phyloP scores from a whole-genome alignment of 2,888 invertebrate species.

The Agelastica alni region DNA sequence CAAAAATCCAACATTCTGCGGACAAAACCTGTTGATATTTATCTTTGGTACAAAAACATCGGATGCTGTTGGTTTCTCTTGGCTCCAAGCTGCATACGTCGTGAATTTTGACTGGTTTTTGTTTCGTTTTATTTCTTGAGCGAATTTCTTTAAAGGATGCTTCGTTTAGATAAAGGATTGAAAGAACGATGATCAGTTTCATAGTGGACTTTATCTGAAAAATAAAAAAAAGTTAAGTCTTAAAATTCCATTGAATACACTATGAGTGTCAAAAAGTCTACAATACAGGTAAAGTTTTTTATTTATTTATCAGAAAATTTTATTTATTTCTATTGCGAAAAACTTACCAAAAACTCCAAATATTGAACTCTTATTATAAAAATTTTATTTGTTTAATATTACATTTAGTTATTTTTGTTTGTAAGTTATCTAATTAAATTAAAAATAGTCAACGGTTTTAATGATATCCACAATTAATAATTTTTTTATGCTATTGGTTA shows the following conservation, averaged over 20 bases:
- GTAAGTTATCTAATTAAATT: no score
- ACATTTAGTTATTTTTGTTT: no score
- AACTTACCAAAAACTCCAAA: no score
- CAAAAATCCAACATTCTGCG: slow-evolving; percentile 78
- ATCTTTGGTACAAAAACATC: slow-evolving; percentile 70
- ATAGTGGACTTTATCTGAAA: slow-evolving; percentile 24
- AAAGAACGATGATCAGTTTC: slow-evolving; percentile 25
- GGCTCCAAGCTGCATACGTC: slow-evolving; percentile 30
- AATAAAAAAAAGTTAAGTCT: slow-evolving; percentile 15
- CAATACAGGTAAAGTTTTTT: no score
- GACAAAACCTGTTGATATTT: slow-evolving; percentile 65
- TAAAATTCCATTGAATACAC: background rate
- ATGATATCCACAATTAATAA: no score
- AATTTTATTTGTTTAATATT: no score
- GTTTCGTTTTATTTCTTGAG: slow-evolving; percentile 26
- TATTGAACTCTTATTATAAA: no score
- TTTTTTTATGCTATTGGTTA: no score
- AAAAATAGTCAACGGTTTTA: no score
- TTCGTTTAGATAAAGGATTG: slow-evolving; percentile 26
- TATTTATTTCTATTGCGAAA: no score
- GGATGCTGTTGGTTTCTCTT: slow-evolving; percentile 43
- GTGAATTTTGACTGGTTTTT: slow-evolving; percentile 15
- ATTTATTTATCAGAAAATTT: no score
- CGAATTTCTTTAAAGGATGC: slow-evolving; percentile 28
- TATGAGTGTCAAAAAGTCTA: no score